Evolutionary conservation across 2,888 invertebrate species (phyloP).

Genomic region (Acanthosepion esculentum): DNA sequence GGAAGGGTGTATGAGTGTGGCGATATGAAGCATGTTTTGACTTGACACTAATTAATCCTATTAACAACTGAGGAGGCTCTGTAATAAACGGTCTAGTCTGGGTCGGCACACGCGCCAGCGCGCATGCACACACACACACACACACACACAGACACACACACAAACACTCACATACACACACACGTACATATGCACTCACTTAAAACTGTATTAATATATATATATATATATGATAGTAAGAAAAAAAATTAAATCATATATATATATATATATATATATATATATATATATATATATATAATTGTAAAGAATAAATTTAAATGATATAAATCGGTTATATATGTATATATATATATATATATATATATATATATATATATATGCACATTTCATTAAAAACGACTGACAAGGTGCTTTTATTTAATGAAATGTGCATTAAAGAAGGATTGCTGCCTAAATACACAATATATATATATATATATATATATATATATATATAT

Average conservation of each 20-base stretch:
- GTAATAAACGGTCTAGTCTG: neutral
- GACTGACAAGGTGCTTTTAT: too few species aligned
- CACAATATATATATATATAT: too few species aligned
- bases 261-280: too few species aligned
- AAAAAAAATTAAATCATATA: too few species aligned
- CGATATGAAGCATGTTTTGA: neutral
- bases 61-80: neutral
- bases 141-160: neutral
- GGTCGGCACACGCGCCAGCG: too few species aligned
- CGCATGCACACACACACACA: neutral
- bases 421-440: too few species aligned
- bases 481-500: neutral
- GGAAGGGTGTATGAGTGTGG: neutral
- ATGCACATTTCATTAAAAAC: too few species aligned
- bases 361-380: neutral
- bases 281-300: too few species aligned
- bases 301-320: too few species aligned
- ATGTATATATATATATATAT: neutral
- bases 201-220: neutral
- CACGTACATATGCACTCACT: neutral
- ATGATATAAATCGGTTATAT: neutral
- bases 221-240: too few species aligned
- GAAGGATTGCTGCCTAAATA: too few species aligned
- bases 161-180: neutral
- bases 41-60: conserved; percentile 33